Evolutionary conservation across 2,113 vertebrate species (phyloP).

Genomic region (Zonotrichia leucophrys): DNA sequence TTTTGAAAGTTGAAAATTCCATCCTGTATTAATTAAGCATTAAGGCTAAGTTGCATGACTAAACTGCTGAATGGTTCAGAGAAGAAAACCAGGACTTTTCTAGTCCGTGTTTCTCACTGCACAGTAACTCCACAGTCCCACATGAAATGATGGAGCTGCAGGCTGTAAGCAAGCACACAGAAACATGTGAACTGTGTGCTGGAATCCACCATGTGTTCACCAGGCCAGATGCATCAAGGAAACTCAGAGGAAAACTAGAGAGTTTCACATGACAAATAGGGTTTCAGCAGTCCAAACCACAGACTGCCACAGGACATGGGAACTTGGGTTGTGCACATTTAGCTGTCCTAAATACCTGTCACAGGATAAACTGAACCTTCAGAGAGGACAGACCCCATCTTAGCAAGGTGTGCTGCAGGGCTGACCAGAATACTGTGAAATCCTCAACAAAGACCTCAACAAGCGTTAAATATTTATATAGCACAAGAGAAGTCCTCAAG

Average conservation of each 20-base stretch:
- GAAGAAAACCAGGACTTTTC: neutral
- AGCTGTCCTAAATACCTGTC: neutral
- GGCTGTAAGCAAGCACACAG: neutral
- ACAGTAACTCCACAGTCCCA: neutral
- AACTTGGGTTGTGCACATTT: accelerated
- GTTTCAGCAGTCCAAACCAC: neutral
- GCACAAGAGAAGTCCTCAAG: neutral
- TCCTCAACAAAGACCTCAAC: neutral
- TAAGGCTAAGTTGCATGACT: neutral
- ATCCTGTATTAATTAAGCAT: neutral
- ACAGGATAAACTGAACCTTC: neutral
- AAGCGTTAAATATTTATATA: neutral
- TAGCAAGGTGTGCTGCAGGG: neutral
- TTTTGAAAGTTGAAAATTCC: neutral
- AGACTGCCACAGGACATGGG: neutral
- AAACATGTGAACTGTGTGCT: neutral
- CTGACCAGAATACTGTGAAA: neutral
- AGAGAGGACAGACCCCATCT: neutral
- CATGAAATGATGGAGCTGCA: neutral
- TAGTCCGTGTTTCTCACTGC: neutral
- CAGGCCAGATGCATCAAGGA: neutral
- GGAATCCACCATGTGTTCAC: neutral
- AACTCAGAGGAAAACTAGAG: neutral
- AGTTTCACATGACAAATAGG: neutral
- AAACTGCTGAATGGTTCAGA: neutral